phyloP scores from a whole-genome alignment of 2,797 vertebrate species.

The Sorex maritimensis region DNA sequence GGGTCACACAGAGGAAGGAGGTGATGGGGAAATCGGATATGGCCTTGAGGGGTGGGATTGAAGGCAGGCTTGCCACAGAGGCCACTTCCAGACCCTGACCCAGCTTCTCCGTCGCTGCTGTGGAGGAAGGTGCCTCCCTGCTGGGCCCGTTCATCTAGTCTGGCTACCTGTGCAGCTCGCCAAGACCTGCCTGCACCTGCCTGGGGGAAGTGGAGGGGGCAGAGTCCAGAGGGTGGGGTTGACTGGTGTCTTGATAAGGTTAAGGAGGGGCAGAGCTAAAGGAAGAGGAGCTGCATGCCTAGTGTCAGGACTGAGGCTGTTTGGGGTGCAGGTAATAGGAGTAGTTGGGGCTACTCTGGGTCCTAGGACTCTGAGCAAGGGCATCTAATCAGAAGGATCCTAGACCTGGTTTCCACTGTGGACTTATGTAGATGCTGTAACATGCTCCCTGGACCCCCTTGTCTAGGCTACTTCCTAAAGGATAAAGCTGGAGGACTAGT shows the following conservation, averaged over 20 bases:
- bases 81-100: slow-evolving; percentile 66
- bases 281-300: slow-evolving; percentile 9
- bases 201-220: slow-evolving; percentile 78
- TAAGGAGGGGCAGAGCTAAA: slow-evolving; percentile 57
- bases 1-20: slow-evolving; percentile 83
- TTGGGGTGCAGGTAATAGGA: neutral
- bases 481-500: slow-evolving; percentile 66
- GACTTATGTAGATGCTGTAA: slow-evolving; percentile 10
- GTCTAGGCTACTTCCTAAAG: slow-evolving; percentile 55
- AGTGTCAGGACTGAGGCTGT: slow-evolving; percentile 34
- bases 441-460: neutral
- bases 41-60: slow-evolving; percentile 72
- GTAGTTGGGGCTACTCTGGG: neutral
- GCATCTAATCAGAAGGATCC: neutral
- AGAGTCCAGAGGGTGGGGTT: slow-evolving; percentile 85
- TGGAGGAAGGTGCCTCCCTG: slow-evolving; percentile 71
- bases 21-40: slow-evolving; percentile 86
- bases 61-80: slow-evolving; percentile 75
- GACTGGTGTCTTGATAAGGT: slow-evolving; percentile 81
- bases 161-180: slow-evolving; percentile 78
- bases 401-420: neutral
- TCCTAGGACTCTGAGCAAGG: slow-evolving; percentile 37
- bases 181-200: slow-evolving; percentile 77
- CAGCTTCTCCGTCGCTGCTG: slow-evolving; percentile 49
- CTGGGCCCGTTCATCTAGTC: slow-evolving; percentile 82